These are phyloP conservation scores for Ivindomyrus marchei DNA, from an alignment of 2,113 vertebrate species.

Conservation along the genomic window DNA sequence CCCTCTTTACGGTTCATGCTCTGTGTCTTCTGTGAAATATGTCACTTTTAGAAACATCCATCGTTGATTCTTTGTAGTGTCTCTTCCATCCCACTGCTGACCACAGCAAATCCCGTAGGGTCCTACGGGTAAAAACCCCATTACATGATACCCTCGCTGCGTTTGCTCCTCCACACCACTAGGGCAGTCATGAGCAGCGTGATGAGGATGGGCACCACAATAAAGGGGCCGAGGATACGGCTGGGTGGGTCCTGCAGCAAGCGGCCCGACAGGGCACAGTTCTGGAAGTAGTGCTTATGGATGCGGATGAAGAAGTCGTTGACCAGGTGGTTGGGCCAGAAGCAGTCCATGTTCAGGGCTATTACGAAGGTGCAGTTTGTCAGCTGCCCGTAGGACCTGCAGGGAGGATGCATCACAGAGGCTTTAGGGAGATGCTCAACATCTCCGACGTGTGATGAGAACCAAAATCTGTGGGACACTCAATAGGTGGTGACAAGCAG, in stretches of 20 bases:
- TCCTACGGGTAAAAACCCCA: background rate
- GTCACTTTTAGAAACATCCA: background rate
- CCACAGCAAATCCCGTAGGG: background rate
- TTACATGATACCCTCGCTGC: slow-evolving; percentile 74
- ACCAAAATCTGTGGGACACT: background rate
- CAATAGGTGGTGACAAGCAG: background rate
- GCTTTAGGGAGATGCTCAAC: background rate
- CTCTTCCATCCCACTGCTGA: background rate
- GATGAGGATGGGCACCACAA: slow-evolving; percentile 71
- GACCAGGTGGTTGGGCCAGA: slow-evolving; percentile 83
- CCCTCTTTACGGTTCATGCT: background rate
- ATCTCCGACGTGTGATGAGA: background rate
- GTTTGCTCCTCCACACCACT: slow-evolving; percentile 89
- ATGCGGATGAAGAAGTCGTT: slow-evolving; percentile 80
- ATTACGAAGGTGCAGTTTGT: slow-evolving; percentile 78
- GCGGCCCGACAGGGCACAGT: slow-evolving; percentile 73
- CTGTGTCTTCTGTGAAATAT: background rate
- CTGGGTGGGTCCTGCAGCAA: slow-evolving; percentile 74
- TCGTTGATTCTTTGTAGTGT: background rate
- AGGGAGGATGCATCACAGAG: background rate
- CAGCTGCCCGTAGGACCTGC: slow-evolving; percentile 73
- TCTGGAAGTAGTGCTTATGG: slow-evolving; percentile 77
- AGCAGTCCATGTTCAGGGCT: slow-evolving; percentile 68
- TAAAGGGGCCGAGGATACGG: slow-evolving; percentile 77
- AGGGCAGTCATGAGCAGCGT: slow-evolving; percentile 81